These are phyloP conservation scores for Rhagium mordax DNA, from an alignment of 2,888 invertebrate species.

Conservation along the genomic window DNA sequence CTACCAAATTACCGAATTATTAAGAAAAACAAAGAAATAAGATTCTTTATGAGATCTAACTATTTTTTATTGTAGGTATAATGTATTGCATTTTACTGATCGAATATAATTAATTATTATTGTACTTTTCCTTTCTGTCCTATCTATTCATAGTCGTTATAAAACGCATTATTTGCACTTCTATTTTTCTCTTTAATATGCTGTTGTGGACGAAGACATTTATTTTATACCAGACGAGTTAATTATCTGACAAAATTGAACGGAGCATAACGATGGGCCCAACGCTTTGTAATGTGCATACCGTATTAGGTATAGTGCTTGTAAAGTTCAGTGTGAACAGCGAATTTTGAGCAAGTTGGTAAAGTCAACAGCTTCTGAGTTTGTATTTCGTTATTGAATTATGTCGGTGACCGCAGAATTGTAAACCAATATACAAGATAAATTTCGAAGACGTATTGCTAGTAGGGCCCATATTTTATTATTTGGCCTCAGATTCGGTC, in stretches of 20 bases:
- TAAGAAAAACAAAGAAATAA: no score
- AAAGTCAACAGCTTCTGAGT: constrained; percentile 23
- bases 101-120: no score
- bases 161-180: no score
- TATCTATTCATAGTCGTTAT: no score
- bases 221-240: no score
- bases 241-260: background rate
- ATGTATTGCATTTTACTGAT: no score
- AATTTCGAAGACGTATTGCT: constrained; percentile 59
- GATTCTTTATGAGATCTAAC: no score
- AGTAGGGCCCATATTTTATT: constrained; percentile 59
- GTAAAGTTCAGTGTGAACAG: constrained; percentile 6
- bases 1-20: no score
- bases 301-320: background rate
- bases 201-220: no score
- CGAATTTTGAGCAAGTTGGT: constrained; percentile 8
- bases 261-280: background rate
- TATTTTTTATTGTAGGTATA: no score
- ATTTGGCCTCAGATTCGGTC: constrained; percentile 62
- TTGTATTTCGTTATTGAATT: constrained; percentile 44
- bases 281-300: background rate
- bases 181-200: no score
- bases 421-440: constrained; percentile 64
- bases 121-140: no score
- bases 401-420: constrained; percentile 58